A percentile compares a stretch with the other conserved stretches of the same genome.
Evolutionary conservation across 2,888 invertebrate genomes (phyloP).

Genomic region (Sphinx pinastri): DNA sequence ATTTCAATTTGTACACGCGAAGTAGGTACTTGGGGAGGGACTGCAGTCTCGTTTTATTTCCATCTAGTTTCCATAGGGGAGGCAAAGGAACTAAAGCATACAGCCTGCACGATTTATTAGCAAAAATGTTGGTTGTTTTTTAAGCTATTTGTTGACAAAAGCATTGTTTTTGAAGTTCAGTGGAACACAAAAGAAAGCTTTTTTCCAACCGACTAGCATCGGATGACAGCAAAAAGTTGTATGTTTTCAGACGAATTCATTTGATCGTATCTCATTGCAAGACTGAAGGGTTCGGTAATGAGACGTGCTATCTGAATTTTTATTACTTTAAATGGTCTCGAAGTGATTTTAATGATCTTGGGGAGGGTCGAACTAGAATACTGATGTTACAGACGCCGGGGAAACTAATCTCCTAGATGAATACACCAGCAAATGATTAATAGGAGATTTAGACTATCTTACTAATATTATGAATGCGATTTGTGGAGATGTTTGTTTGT

Average conservation of each 20-base stretch:
- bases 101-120: not conserved
- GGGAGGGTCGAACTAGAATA: constrained; percentile 38
- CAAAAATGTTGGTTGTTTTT: not conserved
- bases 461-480: too few relatives aligned
- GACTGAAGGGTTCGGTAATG: constrained; percentile 31
- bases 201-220: not conserved
- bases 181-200: not conserved
- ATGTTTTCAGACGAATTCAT: constrained; percentile 12
- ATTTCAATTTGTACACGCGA: constrained; percentile 33
- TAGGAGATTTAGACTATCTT: too few relatives aligned
- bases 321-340: constrained; percentile 37
- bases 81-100: constrained; percentile 13
- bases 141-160: not conserved
- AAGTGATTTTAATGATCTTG: constrained; percentile 42
- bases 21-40: constrained; percentile 23
- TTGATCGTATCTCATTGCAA: constrained; percentile 22
- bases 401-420: not conserved
- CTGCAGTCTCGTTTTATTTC: constrained; percentile 13
- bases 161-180: constrained; percentile 3
- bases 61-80: constrained; percentile 16
- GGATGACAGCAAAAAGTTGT: constrained; percentile 7
- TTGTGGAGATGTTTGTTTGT: too few relatives aligned
- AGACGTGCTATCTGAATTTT: constrained; percentile 34
- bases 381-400: constrained; percentile 35
- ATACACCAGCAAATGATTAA: not conserved